Percentiles rank a stretch among this genome's conserved stretches.
Conservation (phyloP, 2,888 invertebrate species). For the Callyntrura sp. region DNA sequence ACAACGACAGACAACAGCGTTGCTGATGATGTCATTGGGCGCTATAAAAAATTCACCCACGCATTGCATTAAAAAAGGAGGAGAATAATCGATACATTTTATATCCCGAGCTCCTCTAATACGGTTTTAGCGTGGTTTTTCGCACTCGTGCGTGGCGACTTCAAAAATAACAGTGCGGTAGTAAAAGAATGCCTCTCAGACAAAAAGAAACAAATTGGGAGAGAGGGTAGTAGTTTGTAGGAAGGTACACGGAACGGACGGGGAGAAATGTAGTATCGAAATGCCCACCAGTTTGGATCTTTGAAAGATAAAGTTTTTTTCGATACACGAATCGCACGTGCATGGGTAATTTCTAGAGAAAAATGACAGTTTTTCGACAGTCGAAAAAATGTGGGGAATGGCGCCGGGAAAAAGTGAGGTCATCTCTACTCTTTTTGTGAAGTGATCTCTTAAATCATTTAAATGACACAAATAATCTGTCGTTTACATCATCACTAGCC, state of each 20-base stretch:
- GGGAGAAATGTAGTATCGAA: no score
- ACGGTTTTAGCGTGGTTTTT: constrained; percentile 1
- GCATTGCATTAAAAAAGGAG: not conserved
- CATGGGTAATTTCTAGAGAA: no score
- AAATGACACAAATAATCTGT: constrained; percentile 38
- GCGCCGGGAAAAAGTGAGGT: no score
- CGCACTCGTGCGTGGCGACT: constrained; percentile 10
- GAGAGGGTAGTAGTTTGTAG: no score
- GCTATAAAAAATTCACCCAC: not conserved
- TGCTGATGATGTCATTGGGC: not conserved
- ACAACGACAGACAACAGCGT: not conserved
- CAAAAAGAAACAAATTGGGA: constrained; percentile 25
- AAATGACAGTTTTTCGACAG: no score
- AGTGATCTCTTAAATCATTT: constrained; percentile 46
- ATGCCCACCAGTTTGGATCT: no score
- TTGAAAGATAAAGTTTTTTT: no score
- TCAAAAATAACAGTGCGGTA: not conserved
- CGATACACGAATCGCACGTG: no score
- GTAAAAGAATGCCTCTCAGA: not conserved
- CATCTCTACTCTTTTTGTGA: no score
- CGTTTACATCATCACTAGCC: not conserved
- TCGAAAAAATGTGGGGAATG: no score
- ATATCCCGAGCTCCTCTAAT: not conserved
- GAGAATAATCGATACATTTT: constrained; percentile 20
- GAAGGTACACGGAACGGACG: no score